These are phyloP conservation scores for Platerodrilus igneus DNA, from an alignment of 2,888 invertebrate genomes.

Conservation along the genomic window DNA sequence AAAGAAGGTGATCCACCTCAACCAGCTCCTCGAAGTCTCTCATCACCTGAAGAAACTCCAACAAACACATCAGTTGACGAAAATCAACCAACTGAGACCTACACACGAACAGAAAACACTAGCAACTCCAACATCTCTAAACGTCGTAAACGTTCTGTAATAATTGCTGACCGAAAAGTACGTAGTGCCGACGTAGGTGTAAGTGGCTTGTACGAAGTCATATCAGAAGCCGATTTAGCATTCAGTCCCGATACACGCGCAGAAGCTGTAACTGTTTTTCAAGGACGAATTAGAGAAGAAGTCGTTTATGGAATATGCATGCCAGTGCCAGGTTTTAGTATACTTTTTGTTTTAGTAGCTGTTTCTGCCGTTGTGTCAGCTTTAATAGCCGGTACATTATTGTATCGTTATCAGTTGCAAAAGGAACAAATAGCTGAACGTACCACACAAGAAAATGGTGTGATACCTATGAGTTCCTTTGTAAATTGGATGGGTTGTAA, in stretches of 20 bases:
- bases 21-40: slow-evolving; percentile 53
- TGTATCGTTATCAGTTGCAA: slow-evolving; percentile 74
- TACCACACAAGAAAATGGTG: slow-evolving; percentile 51
- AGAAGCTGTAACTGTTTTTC: slow-evolving; percentile 82
- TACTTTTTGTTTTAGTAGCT: slow-evolving; percentile 81
- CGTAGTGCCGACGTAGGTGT: slow-evolving; percentile 86
- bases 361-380: slow-evolving; percentile 85
- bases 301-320: slow-evolving; percentile 89
- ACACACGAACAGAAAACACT: slow-evolving; percentile 13
- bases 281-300: slow-evolving; percentile 82
- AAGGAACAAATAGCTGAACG: slow-evolving; percentile 59
- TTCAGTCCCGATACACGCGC: slow-evolving; percentile 78
- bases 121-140: slow-evolving; percentile 38
- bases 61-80: slow-evolving; percentile 22
- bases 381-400: slow-evolving; percentile 75
- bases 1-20: slow-evolving; percentile 54
- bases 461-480: slow-evolving; percentile 57
- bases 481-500: slow-evolving; percentile 73
- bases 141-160: slow-evolving; percentile 61
- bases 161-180: slow-evolving; percentile 66
- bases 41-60: slow-evolving; percentile 37
- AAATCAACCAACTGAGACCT: neutral
- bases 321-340: slow-evolving; percentile 84
- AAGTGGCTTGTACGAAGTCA: slow-evolving; percentile 81
- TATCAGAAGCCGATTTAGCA: slow-evolving; percentile 86